Conservation (phyloP, 2,797 vertebrate species). For the Fundulus diaphanus region DNA sequence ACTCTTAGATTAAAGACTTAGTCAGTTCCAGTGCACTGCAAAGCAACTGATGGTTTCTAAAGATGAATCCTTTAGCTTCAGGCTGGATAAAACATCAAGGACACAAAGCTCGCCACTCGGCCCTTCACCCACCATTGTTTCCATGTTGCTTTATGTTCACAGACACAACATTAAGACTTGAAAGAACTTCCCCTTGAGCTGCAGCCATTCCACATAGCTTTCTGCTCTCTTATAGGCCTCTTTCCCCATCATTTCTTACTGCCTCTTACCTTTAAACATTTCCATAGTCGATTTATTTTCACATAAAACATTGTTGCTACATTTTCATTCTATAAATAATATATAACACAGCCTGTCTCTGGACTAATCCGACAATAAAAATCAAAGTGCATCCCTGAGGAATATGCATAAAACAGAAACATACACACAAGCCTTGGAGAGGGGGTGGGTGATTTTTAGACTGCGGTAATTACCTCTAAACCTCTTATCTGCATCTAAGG, state of each 20-base stretch:
- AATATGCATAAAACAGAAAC: slow-evolving; percentile 25
- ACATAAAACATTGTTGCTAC: slow-evolving; percentile 8
- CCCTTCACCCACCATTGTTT: slow-evolving; percentile 35
- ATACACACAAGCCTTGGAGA: slow-evolving; percentile 11
- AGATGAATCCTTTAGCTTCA: slow-evolving; percentile 45
- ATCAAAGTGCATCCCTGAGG: slow-evolving; percentile 54
- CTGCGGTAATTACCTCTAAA: slow-evolving; percentile 74
- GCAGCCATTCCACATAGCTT: slow-evolving; percentile 15
- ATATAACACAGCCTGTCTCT: slow-evolving; percentile 12
- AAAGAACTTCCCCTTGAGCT: slow-evolving; percentile 32
- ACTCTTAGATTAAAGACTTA: slow-evolving; percentile 7
- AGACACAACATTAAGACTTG: slow-evolving; percentile 27
- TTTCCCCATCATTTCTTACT: slow-evolving; percentile 7
- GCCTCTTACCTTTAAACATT: slow-evolving; percentile 9
- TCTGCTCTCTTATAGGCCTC: slow-evolving; percentile 24
- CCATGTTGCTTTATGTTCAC: slow-evolving; percentile 39
- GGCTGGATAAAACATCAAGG: slow-evolving; percentile 56
- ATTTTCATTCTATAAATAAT: slow-evolving; percentile 13
- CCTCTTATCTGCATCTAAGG: slow-evolving; percentile 77
- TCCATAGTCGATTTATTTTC: slow-evolving; percentile 4
- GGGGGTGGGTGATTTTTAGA: slow-evolving; percentile 41
- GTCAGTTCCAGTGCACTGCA: slow-evolving; percentile 24
- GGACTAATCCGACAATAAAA: slow-evolving; percentile 33
- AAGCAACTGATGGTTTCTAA: slow-evolving; percentile 33
- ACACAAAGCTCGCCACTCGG: slow-evolving; percentile 39